Evolutionary conservation across 2,888 invertebrate genomes (phyloP), one percentile per base, ranked within the genome.

Genomic region (Tipula lateralis): DNA sequence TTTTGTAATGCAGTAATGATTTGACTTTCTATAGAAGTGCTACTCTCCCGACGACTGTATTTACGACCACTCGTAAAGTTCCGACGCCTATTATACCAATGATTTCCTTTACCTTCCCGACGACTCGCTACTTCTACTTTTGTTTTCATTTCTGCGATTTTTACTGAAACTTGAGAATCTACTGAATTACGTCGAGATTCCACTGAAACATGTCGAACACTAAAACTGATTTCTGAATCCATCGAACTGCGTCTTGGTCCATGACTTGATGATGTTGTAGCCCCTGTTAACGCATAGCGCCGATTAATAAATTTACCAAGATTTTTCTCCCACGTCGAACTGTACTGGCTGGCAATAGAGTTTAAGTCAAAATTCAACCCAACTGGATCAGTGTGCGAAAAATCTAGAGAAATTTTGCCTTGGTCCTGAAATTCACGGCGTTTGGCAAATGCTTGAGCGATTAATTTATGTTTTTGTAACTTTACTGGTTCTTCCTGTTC

Each of bases 261-360:
- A 90, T 93, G 90, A 90, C 92, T 88, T 89, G 92, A 88, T 88
- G 92, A 90, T 81, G 87, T 87, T 0, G 88, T 87, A 3, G 88
- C 89, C 12, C 93, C 92, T 85, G 93, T 94, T 12, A 98, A 91
- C 0, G 97, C 98, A 87, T 96, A 96, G 87, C 98, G 92, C 1
- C 98, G 92, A 6, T 94, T 94, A 0, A 97, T 94, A 88, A 97
- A 93, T 86, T 96, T 94, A 0, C 97, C 97, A 86, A 98, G 91
- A 86, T 96, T 96, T 84, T 96, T 96, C 66, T 96, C 96, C 96
- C 97, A 98, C 0, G 96, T 96, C 0, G 97, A 96, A 85, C 97
- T 97, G 84, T 98, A 92, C 86, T 95, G 95, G 85, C 96, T 95
- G 84, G 94, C 95, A 83, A 93, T 93, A 83, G 94, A 94, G 88